These are phyloP conservation scores for Nowickia ferox DNA, from an alignment of 2,888 invertebrate genomes.

Conservation along the genomic window DNA sequence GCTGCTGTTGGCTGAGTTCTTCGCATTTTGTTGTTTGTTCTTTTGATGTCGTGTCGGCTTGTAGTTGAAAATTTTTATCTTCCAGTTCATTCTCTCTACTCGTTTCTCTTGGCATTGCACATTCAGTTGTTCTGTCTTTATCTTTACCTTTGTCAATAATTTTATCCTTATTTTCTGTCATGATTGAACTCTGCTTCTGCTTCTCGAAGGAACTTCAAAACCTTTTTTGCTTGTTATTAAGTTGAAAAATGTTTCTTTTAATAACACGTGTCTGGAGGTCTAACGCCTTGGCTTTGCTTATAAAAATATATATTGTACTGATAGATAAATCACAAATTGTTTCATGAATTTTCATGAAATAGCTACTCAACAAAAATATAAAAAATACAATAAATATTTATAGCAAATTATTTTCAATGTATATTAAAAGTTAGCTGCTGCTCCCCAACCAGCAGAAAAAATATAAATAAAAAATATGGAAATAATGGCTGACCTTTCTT, in stretches of 20 bases:
- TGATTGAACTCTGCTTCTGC: slow-evolving; percentile 34
- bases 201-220: neutral
- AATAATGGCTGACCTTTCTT: too few species aligned
- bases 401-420: too few species aligned
- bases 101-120: slow-evolving; percentile 61
- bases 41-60: slow-evolving; percentile 24
- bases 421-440: too few species aligned
- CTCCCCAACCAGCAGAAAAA: too few species aligned
- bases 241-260: neutral
- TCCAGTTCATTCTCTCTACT: slow-evolving; percentile 46
- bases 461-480: too few species aligned
- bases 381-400: too few species aligned
- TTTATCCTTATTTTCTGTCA: slow-evolving; percentile 74
- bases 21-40: slow-evolving; percentile 49
- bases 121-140: slow-evolving; percentile 65
- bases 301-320: neutral
- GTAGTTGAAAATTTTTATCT: slow-evolving; percentile 18
- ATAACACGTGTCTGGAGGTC: neutral
- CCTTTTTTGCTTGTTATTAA: slow-evolving; percentile 7
- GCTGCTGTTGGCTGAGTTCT: slow-evolving; percentile 31
- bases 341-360: neutral
- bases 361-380: too few species aligned
- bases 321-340: neutral
- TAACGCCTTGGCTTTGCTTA: neutral
- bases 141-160: slow-evolving; percentile 68